phyloP scores from a whole-genome alignment of 2,113 vertebrate species.

The Rhadina sibilatrix region DNA sequence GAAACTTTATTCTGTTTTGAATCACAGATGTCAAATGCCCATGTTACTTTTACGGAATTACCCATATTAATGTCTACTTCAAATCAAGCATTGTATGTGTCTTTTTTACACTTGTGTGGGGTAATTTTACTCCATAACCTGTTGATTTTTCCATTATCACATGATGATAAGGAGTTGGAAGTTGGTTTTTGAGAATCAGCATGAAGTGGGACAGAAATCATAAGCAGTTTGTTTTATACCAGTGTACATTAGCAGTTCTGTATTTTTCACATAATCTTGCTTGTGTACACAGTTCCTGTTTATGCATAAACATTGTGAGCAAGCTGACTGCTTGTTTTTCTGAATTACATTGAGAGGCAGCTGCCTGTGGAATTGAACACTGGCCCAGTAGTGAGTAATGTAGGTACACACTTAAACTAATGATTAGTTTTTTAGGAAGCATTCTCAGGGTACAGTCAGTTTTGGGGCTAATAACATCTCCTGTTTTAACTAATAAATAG shows the following conservation, averaged over 20 bases:
- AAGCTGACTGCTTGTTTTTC: background rate
- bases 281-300: background rate
- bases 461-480: background rate
- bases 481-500: conserved; percentile 16
- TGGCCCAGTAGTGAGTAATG: background rate
- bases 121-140: background rate
- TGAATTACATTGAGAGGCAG: background rate
- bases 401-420: background rate
- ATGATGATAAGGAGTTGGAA: background rate
- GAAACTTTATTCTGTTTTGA: background rate
- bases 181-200: background rate
- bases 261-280: background rate
- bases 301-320: background rate
- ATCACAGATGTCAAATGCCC: background rate
- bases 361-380: background rate
- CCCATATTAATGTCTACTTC: background rate
- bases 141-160: background rate
- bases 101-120: background rate
- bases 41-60: background rate
- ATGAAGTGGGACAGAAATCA: background rate
- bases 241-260: background rate
- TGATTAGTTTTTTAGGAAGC: background rate
- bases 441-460: background rate
- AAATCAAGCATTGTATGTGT: background rate
- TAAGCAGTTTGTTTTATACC: background rate